Base-by-base conservation (phyloP, 2,113 vertebrate species). In the Ancistrus triradiatus region DNA sequence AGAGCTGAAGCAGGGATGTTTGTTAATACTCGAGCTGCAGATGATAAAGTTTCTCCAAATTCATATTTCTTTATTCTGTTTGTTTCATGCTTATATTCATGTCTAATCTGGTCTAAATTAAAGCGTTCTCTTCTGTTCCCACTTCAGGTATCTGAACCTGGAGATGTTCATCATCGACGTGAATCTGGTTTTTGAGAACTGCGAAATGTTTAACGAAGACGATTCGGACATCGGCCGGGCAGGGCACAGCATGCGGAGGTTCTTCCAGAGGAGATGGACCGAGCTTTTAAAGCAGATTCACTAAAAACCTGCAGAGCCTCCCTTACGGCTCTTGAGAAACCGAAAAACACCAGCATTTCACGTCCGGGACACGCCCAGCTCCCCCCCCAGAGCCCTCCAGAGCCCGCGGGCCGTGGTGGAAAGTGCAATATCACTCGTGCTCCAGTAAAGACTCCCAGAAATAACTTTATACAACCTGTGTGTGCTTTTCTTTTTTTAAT, bases 181-280 rank as follows among this genome's bases (percentile, higher is more conserved):
- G 77, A 92, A 90, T 83, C 86, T 95, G 76, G 91, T 95, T 76
- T 94, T 94, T 77, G 90, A 95, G 85, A 95, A 95, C 90, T 95
- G 92, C 84, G 92, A 95, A 87, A 93, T 88, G 56, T 95, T 92
- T 77, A 95, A 95, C 70, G 91, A 95, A 87, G 92, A 95, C 49
- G 85, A 93, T 69, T 95, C 92, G 63, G 91, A 92, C 68, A 92
- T 95, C 76, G 92, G 92, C 73, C 87, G 90, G 77, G 92, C 92
- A 56, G 92, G 92, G 74, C 92, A 94, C 83, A 90, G 74, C 78
- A 92, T 95, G 92, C 88, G 90, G 67, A 88, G 88, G 60, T 92
- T 91, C 80, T 93, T 95, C 82, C 91, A 95, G 81, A 91, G 86
- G 75, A 88, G 91, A 76, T 95, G 92, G 91, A 89, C 88, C 78